These are phyloP conservation scores for Porphyrio hochstetteri DNA, from an alignment of 2,113 vertebrate species.

Conservation along the genomic window DNA sequence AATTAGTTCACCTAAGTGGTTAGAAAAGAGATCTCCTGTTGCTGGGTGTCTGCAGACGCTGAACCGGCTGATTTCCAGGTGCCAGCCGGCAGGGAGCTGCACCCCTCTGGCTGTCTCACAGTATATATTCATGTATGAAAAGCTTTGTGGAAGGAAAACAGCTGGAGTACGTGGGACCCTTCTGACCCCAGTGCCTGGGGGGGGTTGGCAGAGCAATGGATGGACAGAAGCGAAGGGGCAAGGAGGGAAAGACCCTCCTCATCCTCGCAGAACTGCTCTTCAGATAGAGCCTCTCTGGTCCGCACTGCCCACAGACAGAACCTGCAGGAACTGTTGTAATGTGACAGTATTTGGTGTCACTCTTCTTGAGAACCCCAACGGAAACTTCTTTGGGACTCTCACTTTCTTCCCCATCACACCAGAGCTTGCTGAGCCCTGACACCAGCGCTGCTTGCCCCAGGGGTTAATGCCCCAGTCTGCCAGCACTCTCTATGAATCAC, in stretches of 20 bases:
- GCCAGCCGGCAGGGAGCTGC: not conserved
- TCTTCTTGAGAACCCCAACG: not conserved
- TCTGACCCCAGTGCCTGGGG: not conserved
- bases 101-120: not conserved
- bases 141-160: not conserved
- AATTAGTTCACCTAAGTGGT: not conserved
- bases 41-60: not conserved
- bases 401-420: fast-evolving
- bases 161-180: not conserved
- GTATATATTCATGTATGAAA: not conserved
- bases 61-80: not conserved
- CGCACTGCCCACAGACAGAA: fast-evolving
- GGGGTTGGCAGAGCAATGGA: not conserved
- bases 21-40: not conserved
- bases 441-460: not conserved
- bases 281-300: not conserved
- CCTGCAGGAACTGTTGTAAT: not conserved
- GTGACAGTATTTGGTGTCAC: not conserved
- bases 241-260: not conserved
- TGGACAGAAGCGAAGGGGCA: not conserved
- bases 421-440: not conserved
- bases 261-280: not conserved
- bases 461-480: not conserved
- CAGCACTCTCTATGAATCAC: not conserved
- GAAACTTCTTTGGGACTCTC: not conserved